Base-by-base conservation (phyloP, 2,888 invertebrate genomes). In the Troglohyphantes excavatus region DNA sequence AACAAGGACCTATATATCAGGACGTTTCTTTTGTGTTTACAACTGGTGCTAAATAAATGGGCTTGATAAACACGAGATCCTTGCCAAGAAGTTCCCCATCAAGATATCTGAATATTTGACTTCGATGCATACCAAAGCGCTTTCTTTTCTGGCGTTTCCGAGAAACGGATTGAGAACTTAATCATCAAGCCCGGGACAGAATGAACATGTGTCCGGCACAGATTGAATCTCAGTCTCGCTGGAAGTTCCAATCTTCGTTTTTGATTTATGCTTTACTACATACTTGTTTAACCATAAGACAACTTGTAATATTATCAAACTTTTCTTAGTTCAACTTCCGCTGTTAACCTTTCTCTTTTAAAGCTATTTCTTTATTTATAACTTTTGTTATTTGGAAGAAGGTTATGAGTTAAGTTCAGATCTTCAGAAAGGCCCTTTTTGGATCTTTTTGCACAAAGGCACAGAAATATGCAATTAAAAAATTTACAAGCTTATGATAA, bases 21-120 rank as follows among this genome's bases (percentile, higher is more conserved):
- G 61, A 33, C 19, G 19, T 76, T 68, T 59, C 82, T 63, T 67
- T 89, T 88, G 65, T 89, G 76, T 59, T 33, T 43, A 46, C 87
- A 82, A 83, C 82, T 76, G 75, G 75, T 89, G 43, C 63, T 75
- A 79, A 89, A 89, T 89, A 89, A 83, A 89, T 89, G 88, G 88
- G 61, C 81, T 82, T 39, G 39, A 53, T 82, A 83, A 83, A 82
- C 75, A 65, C 81, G 81, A 75, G 26, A 23, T 59, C 27, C 88
- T 75, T 89, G 88, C 76, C 82, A 89, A 82, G 75, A 75, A 82
- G 61, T 39, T 65, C 43, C 33, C 73, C 67, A 81, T 63, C 13
- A n/a, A 11, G 53, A 75, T 88, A 81, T 88, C 87, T 75, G 67
- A 75, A 88, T 81, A 81, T 73, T 73, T 67, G 75, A 75, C 53